These are phyloP conservation scores for Cylas formicarius DNA, from an alignment of 1,140 invertebrate genomes.

Conservation along the genomic window DNA sequence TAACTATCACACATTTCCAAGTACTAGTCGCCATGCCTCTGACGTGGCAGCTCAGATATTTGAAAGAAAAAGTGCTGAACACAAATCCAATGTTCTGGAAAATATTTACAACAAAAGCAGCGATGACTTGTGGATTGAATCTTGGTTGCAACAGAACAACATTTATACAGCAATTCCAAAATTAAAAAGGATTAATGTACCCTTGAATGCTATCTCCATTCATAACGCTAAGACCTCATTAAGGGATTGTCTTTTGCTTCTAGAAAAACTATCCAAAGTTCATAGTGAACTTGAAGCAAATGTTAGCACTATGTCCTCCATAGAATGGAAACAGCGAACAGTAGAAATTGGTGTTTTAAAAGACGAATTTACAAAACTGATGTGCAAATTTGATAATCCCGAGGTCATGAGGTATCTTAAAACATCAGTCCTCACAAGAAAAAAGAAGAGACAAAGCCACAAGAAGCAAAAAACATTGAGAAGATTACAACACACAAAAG, in stretches of 20 bases:
- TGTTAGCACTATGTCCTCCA: constrained; percentile 41
- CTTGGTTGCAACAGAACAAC: constrained; percentile 26
- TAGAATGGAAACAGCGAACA: constrained; percentile 48
- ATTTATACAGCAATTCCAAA: constrained; percentile 24
- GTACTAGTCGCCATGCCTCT: constrained; percentile 16
- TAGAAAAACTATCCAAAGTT: constrained; percentile 43
- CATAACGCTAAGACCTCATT: constrained; percentile 30
- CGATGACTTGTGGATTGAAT: constrained; percentile 28
- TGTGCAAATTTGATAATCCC: constrained; percentile 42
- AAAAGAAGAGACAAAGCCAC: constrained; percentile 49
- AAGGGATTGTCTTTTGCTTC: constrained; percentile 28
- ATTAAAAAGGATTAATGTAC: constrained; percentile 20
- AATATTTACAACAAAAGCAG: constrained; percentile 23
- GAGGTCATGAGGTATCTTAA: constrained; percentile 43
- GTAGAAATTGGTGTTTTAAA: constrained; percentile 45
- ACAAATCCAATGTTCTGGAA: constrained; percentile 19
- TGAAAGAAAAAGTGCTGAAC: constrained; percentile 14
- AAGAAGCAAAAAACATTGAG: constrained; percentile 44
- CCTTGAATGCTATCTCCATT: constrained; percentile 24
- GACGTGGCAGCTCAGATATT: constrained; percentile 19
- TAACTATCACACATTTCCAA: constrained; percentile 8
- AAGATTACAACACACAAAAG: constrained; percentile 42
- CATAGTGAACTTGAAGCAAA: constrained; percentile 43
- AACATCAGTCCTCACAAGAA: constrained; percentile 46
- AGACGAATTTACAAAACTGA: constrained; percentile 41